Evolutionary conservation across 2,888 invertebrate species (phyloP).

Genomic region (Ariolimax columbianus): DNA sequence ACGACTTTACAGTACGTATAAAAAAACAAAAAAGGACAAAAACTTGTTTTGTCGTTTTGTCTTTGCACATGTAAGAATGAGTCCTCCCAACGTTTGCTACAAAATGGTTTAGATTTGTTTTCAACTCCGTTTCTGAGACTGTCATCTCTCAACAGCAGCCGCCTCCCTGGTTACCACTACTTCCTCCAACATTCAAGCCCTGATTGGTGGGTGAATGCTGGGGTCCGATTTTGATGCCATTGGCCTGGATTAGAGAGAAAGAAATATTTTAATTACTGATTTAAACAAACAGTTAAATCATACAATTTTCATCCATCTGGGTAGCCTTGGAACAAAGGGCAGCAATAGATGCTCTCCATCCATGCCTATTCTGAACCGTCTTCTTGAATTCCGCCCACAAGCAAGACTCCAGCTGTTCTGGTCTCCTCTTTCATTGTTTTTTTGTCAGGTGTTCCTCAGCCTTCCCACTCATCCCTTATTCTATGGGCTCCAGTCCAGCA

Average conservation of each 20-base stretch:
- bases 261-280: not conserved
- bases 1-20: not conserved
- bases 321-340: too few species aligned
- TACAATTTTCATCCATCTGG: too few species aligned
- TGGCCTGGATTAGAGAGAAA: constrained; percentile 86
- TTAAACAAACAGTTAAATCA: not conserved
- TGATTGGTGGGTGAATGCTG: constrained; percentile 96
- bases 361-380: too few species aligned
- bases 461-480: too few species aligned
- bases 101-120: not conserved
- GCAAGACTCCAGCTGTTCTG: too few species aligned
- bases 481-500: too few species aligned
- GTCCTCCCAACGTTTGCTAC: not conserved
- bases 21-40: not conserved
- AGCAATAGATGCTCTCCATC: too few species aligned
- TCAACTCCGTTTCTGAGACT: not conserved
- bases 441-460: too few species aligned
- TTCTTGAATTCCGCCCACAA: too few species aligned
- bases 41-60: not conserved
- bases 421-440: too few species aligned
- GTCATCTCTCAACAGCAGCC: constrained; percentile 87
- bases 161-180: constrained; percentile 87
- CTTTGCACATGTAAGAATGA: constrained; percentile 12
- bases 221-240: constrained; percentile 99
- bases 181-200: constrained; percentile 87